Evolutionary conservation across 1,140 invertebrate genomes (phyloP), one percentile per base, ranked within the genome.

Genomic region (Drosophila suzukii): DNA sequence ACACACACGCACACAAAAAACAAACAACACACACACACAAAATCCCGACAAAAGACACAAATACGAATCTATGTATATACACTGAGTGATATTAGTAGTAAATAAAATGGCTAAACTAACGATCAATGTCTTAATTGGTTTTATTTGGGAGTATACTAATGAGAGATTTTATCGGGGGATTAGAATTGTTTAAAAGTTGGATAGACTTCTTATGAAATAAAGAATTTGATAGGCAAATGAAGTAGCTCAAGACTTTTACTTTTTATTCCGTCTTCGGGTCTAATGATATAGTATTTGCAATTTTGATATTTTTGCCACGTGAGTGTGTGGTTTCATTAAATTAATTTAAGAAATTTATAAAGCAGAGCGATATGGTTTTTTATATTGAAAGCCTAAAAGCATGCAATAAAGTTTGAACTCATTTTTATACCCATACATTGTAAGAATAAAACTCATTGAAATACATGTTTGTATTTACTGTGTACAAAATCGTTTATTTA

Each of bases 41-140:
- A 65, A 67, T 49, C 58, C 81, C 66, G 81, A 65, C 60, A 84
- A 79, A 65, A 67, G 47, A 75, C 62, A 65, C 73, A 66, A 83
- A 83, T n/a, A n/a, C 86, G 79, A 86, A 88, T 88, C 82, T 88
- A 88, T 86, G 85, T 90, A 89, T 89, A 88, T 89, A 88, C 84
- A 88, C 84, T 89, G 84, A 88, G 84, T 88, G 84, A 88, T 88
- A 88, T 88, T 88, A 88, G 84, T 84, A 88, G 85, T 88, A 88
- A 88, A 90, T 90, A 88, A 88, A 88, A 88, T 89, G 84, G 84
- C 84, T 90, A 88, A 88, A 90, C 84, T 89, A 88, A 86, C 74
- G 65, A 68, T 68, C 65, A 66, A 44, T 27, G 3, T 13, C 13
- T 36, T 7, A 36, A 15, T 24, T 0, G n/a, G 54, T 43, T 60